These are phyloP conservation scores for Pogonognathellus flavescens DNA, from an alignment of 1,140 invertebrate species.

Conservation along the genomic window DNA sequence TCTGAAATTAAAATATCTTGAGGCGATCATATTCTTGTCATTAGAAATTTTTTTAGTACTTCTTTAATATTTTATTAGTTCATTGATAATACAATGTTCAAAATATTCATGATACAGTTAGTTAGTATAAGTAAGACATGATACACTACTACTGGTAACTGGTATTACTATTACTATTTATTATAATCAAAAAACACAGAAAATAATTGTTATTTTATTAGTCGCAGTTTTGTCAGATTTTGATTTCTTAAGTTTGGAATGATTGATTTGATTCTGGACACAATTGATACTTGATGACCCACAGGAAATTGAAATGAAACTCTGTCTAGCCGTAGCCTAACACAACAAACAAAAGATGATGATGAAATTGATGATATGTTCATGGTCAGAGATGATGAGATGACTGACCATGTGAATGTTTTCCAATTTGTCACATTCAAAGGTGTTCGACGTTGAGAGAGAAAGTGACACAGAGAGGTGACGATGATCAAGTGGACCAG, in stretches of 20 bases:
- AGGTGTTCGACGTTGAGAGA: conserved; percentile 29
- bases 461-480: neutral
- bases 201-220: neutral
- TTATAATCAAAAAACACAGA: neutral
- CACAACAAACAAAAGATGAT: conserved; percentile 40
- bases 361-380: neutral
- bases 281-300: conserved; percentile 37
- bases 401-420: conserved; percentile 43
- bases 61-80: no score
- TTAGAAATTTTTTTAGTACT: no score
- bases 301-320: conserved; percentile 39
- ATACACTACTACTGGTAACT: no score
- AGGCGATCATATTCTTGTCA: no score
- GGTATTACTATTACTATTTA: no score
- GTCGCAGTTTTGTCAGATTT: neutral
- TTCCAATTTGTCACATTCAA: conserved; percentile 41
- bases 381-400: conserved; percentile 24
- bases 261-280: conserved; percentile 46
- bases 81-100: no score
- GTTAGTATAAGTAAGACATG: no score
- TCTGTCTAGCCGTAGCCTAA: conserved; percentile 4
- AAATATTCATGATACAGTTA: no score
- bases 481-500: neutral
- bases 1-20: no score
- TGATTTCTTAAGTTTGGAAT: conserved; percentile 15